These are phyloP conservation scores for Drosophila suzukii DNA, from an alignment of 1,140 invertebrate species.

Conservation along the genomic window DNA sequence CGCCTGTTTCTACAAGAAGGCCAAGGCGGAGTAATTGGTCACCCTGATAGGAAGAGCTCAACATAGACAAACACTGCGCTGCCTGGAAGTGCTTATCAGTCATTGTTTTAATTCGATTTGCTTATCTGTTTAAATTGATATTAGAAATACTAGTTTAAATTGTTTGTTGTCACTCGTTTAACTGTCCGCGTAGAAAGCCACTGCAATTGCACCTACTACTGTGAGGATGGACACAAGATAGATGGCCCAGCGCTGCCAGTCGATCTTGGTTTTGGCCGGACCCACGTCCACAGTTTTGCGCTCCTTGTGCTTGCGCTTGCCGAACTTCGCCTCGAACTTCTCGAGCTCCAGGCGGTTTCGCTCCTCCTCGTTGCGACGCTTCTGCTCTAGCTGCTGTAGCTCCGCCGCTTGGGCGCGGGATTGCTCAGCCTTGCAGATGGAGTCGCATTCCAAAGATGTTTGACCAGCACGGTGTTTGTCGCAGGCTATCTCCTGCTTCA, in stretches of 20 bases:
- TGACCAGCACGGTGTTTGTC: constrained; percentile 86
- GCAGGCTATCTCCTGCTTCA: constrained; percentile 91
- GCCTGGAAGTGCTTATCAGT: constrained; percentile 36
- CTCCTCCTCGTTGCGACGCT: constrained; percentile 87
- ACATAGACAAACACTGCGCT: constrained; percentile 29
- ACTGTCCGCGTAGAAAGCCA: constrained; percentile 73
- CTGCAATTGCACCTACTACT: constrained; percentile 55
- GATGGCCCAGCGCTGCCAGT: constrained; percentile 62
- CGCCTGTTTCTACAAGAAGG: constrained; percentile 85
- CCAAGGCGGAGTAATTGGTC: constrained; percentile 44
- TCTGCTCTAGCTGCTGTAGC: constrained; percentile 86
- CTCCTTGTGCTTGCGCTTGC: constrained; percentile 86
- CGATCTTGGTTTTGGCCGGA: constrained; percentile 40
- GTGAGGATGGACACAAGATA: constrained; percentile 45
- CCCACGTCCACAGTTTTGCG: constrained; percentile 68
- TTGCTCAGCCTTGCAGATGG: constrained; percentile 86
- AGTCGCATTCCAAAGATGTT: constrained; percentile 87
- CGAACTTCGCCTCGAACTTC: constrained; percentile 90
- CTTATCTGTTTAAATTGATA: constrained; percentile 40
- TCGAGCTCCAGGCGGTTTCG: constrained; percentile 89
- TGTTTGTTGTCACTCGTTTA: constrained; percentile 22
- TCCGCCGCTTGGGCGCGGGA: constrained; percentile 85
- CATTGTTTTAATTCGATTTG: constrained; percentile 29
- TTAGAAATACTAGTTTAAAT: constrained; percentile 38
- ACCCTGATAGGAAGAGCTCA: constrained; percentile 24